A percentile compares a stretch with the other conserved stretches of the same genome.
Conservation (phyloP, 2,113 vertebrate genomes). For the Lasiurus cinereus region DNA sequence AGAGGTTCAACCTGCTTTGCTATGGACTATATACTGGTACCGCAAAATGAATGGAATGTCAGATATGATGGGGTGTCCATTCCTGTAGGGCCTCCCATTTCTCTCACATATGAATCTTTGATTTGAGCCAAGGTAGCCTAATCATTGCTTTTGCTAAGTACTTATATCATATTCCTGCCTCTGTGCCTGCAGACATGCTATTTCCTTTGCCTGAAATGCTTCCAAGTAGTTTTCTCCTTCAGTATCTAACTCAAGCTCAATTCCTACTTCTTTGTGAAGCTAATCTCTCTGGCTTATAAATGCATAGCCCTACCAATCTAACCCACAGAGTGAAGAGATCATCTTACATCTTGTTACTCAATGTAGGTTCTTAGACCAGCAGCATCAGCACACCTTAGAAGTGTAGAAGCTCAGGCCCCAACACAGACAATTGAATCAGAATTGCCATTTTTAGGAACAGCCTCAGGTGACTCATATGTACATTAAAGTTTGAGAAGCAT, state of each 20-base stretch:
- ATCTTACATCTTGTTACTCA: neutral
- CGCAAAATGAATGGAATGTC: constrained; percentile 10
- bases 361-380: neutral
- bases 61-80: neutral
- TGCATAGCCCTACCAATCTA: neutral
- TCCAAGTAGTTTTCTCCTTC: constrained; percentile 25
- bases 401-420: neutral
- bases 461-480: neutral
- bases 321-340: neutral
- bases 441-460: constrained; percentile 41
- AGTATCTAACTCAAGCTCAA: neutral
- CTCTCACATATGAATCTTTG: neutral
- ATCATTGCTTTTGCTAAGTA: neutral
- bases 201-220: constrained; percentile 40
- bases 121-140: neutral
- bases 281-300: constrained; percentile 32
- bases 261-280: constrained; percentile 23
- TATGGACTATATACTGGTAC: neutral
- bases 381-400: neutral
- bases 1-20: neutral
- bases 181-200: neutral
- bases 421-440: neutral
- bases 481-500: constrained; percentile 28
- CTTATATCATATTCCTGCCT: neutral
- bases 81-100: neutral